Conservation (phyloP, 2,797 vertebrate genomes). For the Salarias fasciatus region DNA sequence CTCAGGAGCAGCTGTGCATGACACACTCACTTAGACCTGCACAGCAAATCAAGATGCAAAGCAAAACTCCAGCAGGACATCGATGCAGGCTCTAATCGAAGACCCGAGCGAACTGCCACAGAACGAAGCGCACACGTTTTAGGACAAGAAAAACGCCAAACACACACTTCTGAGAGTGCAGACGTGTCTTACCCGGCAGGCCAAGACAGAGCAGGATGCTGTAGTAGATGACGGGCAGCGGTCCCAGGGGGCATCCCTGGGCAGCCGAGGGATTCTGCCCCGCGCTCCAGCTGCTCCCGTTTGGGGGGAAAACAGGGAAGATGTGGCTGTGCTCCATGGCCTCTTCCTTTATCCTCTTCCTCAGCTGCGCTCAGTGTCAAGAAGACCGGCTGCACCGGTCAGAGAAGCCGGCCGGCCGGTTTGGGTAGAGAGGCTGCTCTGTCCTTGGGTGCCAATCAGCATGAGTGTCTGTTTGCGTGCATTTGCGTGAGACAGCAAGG, state of each 20-base stretch:
- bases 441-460: slow-evolving; percentile 80
- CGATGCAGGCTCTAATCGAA: slow-evolving; percentile 4
- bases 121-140: slow-evolving; percentile 10
- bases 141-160: slow-evolving; percentile 7
- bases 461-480: slow-evolving; percentile 60
- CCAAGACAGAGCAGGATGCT: slow-evolving; percentile 93
- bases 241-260: slow-evolving; percentile 91
- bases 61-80: slow-evolving; percentile 36
- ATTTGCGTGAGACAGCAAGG: slow-evolving; percentile 48
- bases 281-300: slow-evolving; percentile 81
- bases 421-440: slow-evolving; percentile 65
- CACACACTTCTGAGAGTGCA: slow-evolving; percentile 3
- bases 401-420: slow-evolving; percentile 54
- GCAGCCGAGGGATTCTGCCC: slow-evolving; percentile 77
- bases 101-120: slow-evolving; percentile 23
- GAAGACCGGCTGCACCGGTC: slow-evolving; percentile 58
- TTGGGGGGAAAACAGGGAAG: slow-evolving; percentile 83
- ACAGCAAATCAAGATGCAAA: slow-evolving; percentile 58
- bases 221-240: slow-evolving; percentile 93
- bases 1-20: slow-evolving; percentile 39
- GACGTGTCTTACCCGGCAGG: slow-evolving; percentile 87
- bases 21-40: slow-evolving; percentile 47
- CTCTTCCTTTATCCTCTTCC: slow-evolving; percentile 72
- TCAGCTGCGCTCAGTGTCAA: slow-evolving; percentile 78
- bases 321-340: slow-evolving; percentile 93